Base-by-base conservation (phyloP, 2,797 vertebrate genomes). In the Saxicola maurus region DNA sequence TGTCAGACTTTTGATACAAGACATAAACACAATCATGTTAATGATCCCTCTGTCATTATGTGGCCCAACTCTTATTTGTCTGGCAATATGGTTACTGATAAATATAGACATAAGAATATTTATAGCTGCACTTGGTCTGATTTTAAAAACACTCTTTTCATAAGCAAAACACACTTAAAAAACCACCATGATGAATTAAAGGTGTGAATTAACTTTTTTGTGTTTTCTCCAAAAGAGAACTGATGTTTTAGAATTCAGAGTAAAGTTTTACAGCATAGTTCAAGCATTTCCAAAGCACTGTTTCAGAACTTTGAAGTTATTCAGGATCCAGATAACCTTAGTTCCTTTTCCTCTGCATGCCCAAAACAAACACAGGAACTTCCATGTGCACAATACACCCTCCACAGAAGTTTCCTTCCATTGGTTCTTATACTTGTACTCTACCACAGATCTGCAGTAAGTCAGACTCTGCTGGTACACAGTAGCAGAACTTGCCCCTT, bases 301-400 rank as follows among this genome's bases (percentile, higher is more conserved):
- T 43, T 82, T 80, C 48, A 52, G 60, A 82, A 52, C 45, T 62
- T 64, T 4, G 0, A 60, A 84, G 78, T 79, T 69, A 76, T 25
- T 79, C 59, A 33, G 73, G 43, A 76, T 56, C 33, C 1, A 1
- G 55, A 85, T 38, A 80, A 80, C 86, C 65, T 77, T 78, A 72
- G 72, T 13, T 79, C 43, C 33, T 66, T 80, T 89, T 76, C 56
- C 77, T 76, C 42, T 73, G 73, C 31, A 18, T 0, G 5, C 62
- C 69, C 73, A 68, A 87, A 88, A 89, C 60, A 94, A 91, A 85
- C 56, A 85, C 65, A 75, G 76, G 82, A 94, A 95, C 85, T 78
- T 59, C 27, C 71, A 85, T 13, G 56, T 7, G 38, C 48, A 67
- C 56, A 81, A 53, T 13, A 55, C 52, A 52, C 18, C 24, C 16